Evolutionary conservation across 1,140 invertebrate genomes (phyloP).

Genomic region (Chlorops oryzae): DNA sequence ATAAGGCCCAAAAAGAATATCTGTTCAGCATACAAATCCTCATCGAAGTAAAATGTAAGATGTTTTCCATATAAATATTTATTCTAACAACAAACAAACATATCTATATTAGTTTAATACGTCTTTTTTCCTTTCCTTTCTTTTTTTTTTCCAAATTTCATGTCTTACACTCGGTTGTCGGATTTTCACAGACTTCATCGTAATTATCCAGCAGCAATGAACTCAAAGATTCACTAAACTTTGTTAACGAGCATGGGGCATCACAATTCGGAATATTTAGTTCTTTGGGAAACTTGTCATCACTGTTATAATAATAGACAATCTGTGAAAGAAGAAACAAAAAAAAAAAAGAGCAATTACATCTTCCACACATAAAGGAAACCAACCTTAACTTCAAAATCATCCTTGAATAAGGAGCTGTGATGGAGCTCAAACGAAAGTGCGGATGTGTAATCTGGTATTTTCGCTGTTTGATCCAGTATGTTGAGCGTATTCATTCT

Average conservation of each 20-base stretch:
- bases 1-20: not conserved
- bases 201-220: constrained; percentile 51
- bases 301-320: constrained; percentile 46
- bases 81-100: too few relatives aligned
- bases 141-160: too few relatives aligned
- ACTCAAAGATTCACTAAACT: constrained; percentile 46
- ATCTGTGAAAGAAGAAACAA: constrained; percentile 19
- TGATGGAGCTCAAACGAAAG: constrained; percentile 62
- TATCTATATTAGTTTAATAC: too few relatives aligned
- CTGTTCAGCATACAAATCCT: too few relatives aligned
- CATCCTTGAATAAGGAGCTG: constrained; percentile 37
- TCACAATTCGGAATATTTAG: constrained; percentile 51
- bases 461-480: constrained; percentile 52
- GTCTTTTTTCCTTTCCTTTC: too few relatives aligned
- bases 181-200: constrained; percentile 51
- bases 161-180: constrained; percentile 31
- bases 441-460: constrained; percentile 65
- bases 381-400: constrained; percentile 50
- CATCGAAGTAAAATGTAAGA: too few relatives aligned
- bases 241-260: constrained; percentile 47
- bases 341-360: constrained; percentile 9
- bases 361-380: not conserved
- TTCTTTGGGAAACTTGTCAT: constrained; percentile 45
- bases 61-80: too few relatives aligned
- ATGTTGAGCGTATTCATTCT: constrained; percentile 63